These are phyloP conservation scores for Sphaerophoria rueppellii DNA, from an alignment of 2,888 invertebrate genomes.

Conservation along the genomic window DNA sequence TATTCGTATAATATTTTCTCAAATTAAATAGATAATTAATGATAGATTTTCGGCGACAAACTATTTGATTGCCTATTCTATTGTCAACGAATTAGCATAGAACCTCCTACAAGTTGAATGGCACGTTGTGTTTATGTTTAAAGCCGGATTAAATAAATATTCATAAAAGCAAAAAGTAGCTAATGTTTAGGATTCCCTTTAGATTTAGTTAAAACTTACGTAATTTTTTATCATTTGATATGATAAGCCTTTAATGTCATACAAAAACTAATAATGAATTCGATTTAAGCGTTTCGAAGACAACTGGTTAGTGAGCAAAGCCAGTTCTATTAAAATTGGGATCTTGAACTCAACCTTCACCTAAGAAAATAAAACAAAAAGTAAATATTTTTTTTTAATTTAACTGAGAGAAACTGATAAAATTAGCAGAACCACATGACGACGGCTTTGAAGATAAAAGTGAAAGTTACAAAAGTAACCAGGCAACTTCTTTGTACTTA, in stretches of 20 bases:
- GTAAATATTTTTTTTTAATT: neutral
- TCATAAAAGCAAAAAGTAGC: neutral
- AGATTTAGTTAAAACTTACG: neutral
- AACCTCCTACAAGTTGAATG: conserved; percentile 30
- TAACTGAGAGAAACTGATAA: neutral
- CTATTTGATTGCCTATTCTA: neutral
- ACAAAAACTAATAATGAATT: neutral
- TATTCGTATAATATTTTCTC: neutral
- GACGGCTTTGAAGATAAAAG: neutral
- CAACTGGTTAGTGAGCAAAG: neutral
- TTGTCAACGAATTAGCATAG: conserved; percentile 22
- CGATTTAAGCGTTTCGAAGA: neutral
- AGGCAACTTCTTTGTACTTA: neutral
- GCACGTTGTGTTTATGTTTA: neutral
- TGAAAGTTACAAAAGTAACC: neutral
- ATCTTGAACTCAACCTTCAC: conserved; percentile 36
- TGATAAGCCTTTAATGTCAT: neutral
- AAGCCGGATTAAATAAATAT: neutral
- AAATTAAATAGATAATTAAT: conserved; percentile 13
- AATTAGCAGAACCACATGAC: neutral
- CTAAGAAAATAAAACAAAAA: conserved; percentile 2
- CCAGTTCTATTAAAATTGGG: conserved; percentile 22
- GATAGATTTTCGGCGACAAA: neutral
- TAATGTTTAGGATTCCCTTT: conserved; percentile 7
- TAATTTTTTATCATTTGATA: neutral